phyloP scores from a whole-genome alignment of 2,797 vertebrate species.

The Paguma larvata region DNA sequence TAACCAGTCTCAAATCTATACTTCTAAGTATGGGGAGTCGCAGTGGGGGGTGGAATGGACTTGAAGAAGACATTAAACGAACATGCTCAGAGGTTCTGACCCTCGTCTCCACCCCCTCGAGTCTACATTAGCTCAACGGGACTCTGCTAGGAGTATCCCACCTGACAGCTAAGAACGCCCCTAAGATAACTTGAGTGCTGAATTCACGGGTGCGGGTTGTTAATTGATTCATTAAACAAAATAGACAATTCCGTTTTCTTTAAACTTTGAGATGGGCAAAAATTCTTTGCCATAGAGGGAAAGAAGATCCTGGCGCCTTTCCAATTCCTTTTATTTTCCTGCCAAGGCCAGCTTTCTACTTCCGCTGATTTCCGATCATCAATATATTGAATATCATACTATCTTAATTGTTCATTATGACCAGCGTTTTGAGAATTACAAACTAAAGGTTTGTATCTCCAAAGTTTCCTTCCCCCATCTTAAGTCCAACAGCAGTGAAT shows the following conservation, averaged over 20 bases:
- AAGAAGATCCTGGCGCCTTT: slow-evolving; percentile 58
- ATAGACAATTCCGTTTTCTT: slow-evolving; percentile 68
- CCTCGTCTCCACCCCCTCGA: neutral
- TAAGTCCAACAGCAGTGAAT: slow-evolving; percentile 36
- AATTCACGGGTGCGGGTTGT: slow-evolving; percentile 9
- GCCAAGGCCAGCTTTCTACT: neutral
- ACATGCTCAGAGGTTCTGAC: neutral
- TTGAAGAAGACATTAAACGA: neutral
- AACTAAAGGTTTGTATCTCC: slow-evolving; percentile 41
- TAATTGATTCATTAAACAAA: slow-evolving; percentile 76
- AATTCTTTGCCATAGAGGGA: slow-evolving; percentile 41
- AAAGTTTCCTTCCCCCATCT: slow-evolving; percentile 49
- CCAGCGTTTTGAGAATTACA: slow-evolving; percentile 58
- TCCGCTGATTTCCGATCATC: slow-evolving; percentile 64
- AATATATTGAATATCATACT: neutral
- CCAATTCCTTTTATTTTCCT: slow-evolving; percentile 66
- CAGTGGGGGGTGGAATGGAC: neutral
- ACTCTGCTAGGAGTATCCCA: neutral
- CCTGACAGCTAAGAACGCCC: slow-evolving; percentile 48
- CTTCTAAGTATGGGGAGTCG: neutral
- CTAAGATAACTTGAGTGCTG: slow-evolving; percentile 54
- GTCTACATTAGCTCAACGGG: neutral
- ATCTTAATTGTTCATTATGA: slow-evolving; percentile 58
- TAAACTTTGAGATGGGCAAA: slow-evolving; percentile 78
- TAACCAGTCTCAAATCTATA: slow-evolving; percentile 65